phyloP scores from a whole-genome alignment of 2,113 vertebrate genomes.

The Bubo bubo region DNA sequence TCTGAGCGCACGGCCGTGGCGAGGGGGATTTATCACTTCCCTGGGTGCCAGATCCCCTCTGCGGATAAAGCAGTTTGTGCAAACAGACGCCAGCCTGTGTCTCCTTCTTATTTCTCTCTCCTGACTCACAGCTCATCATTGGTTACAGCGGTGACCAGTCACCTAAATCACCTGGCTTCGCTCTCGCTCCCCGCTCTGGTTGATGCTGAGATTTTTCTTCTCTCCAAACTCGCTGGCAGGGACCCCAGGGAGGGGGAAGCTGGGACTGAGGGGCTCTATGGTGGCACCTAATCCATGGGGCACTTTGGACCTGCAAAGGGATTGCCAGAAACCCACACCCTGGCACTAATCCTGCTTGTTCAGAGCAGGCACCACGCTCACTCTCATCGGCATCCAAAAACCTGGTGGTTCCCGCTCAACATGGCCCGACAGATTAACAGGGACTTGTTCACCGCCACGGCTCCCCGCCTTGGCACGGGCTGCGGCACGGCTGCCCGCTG shows the following conservation, averaged over 20 bases:
- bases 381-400: neutral
- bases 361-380: neutral
- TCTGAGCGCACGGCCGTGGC: neutral
- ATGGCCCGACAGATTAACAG: neutral
- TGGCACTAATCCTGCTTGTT: neutral
- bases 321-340: neutral
- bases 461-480: neutral
- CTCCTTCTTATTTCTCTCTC: slow-evolving; percentile 4
- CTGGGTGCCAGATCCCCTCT: neutral
- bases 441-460: neutral
- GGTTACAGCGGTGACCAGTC: neutral
- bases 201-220: neutral
- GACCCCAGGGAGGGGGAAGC: neutral
- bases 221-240: neutral
- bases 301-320: neutral
- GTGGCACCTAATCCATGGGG: neutral
- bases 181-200: neutral
- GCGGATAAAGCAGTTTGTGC: neutral
- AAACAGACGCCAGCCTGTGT: slow-evolving; percentile 22
- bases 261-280: neutral
- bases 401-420: neutral
- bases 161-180: slow-evolving; percentile 36
- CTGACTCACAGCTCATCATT: slow-evolving; percentile 26
- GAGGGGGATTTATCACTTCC: slow-evolving; percentile 27
- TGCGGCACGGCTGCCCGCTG: neutral